Evolutionary conservation across 2,888 invertebrate genomes (phyloP), one percentile per base, ranked within the genome.

Genomic region (Oscheius onirici): DNA sequence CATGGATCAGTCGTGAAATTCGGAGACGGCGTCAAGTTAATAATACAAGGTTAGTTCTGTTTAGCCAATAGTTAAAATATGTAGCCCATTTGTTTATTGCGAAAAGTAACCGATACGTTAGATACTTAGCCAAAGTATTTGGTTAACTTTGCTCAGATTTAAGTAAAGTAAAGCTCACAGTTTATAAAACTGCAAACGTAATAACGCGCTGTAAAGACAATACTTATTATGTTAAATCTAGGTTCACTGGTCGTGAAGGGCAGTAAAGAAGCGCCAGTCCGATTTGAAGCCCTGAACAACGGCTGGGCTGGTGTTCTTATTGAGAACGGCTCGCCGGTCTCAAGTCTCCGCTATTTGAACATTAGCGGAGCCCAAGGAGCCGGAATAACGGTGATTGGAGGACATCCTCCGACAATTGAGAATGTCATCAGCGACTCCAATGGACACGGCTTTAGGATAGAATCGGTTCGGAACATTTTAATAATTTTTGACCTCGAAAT

Each of bases 271-370:
- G 41, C 58, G 3, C 76, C 74, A 20, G 70, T 78, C 8, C 63
- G 66, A 8, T 44, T 78, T 49, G 75, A 78, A 40, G 28, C 75
- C 3, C 13, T 49, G 11, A 55, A 51, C 1, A 63, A 57, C 15
- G 28, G 52, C 20, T 78, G 78, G 78, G 60, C 67, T 43, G 78
- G 78, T 17, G 66, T 78, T 2, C 49, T 49, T 5, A 76, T 78
- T 41, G 24, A 54, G 5, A 54, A 72, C 15, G 69, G 70, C 15
- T 70, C 54, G 6, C 58, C 71, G 11, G 71, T 67, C 8, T 52
- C 72, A 2, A 43, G 51, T 3, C 63, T 76, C 13, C 44, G 40
- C n/a, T 58, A 73, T 46, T 66, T 72, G 34, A 76, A 74, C 8
- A 74, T 78, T 22, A 65, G 55, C 52, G 73, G 76, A 20, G 65